Conservation (phyloP, 2,888 invertebrate species). For the Muscina levida region DNA sequence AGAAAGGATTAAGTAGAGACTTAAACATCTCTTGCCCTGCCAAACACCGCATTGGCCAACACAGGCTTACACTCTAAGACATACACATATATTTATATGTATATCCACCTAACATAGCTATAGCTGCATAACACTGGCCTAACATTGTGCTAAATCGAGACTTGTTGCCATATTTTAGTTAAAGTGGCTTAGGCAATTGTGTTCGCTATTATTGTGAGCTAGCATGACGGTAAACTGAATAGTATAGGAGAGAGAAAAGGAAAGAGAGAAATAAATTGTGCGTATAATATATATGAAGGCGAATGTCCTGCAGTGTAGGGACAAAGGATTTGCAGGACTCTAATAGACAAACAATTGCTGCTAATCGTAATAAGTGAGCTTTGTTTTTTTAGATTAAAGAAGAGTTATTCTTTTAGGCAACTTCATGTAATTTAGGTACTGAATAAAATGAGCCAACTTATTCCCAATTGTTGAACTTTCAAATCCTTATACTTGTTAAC, state of each 20-base stretch:
- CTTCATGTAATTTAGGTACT: no score
- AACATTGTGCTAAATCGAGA: conserved; percentile 28
- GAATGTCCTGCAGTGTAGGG: not conserved
- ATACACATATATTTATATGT: not conserved
- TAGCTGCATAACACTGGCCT: not conserved
- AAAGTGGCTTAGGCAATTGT: conserved; percentile 37
- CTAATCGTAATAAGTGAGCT: conserved; percentile 38
- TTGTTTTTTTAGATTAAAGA: no score
- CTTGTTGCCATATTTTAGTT: conserved; percentile 36
- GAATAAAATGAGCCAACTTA: no score
- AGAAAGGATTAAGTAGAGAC: conserved; percentile 2
- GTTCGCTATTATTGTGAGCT: conserved; percentile 47
- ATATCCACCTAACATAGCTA: no score
- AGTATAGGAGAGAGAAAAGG: no score
- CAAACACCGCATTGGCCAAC: not conserved
- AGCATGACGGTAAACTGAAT: conserved; percentile 37
- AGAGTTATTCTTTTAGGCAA: no score
- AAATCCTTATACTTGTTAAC: no score
- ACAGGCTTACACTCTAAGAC: no score
- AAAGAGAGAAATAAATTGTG: no score
- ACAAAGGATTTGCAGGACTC: conserved; percentile 43
- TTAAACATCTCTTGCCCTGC: conserved; percentile 22
- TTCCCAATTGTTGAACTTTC: no score
- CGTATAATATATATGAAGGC: not conserved
- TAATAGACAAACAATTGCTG: conserved; percentile 46